Evolutionary conservation across 2,797 vertebrate species (phyloP).

Genomic region (Xenentodon cancila): DNA sequence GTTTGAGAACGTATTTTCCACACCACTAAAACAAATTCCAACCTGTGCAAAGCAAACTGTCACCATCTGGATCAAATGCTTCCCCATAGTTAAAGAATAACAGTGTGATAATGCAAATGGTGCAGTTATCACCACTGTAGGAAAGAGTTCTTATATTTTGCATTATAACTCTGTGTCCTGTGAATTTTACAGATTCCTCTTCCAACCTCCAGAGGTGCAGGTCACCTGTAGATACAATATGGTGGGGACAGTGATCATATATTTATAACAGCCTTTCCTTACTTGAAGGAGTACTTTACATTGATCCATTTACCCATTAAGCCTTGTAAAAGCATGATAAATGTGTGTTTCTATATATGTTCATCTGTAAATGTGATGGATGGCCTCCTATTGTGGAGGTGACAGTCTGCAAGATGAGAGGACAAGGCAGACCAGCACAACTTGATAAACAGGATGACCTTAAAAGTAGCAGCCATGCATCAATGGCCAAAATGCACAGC

Average conservation of each 20-base stretch:
- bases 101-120: too few species aligned
- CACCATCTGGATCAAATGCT: not conserved
- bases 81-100: too few species aligned
- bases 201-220: too few species aligned
- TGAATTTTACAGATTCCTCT: too few species aligned
- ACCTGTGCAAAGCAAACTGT: slow-evolving; percentile 2
- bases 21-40: slow-evolving; percentile 1
- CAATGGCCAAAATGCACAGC: slow-evolving; percentile 42
- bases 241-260: not conserved
- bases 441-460: slow-evolving; percentile 71
- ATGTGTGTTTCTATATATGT: slow-evolving; percentile 16
- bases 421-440: slow-evolving; percentile 54
- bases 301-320: slow-evolving; percentile 2
- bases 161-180: too few species aligned
- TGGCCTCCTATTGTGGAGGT: slow-evolving; percentile 61
- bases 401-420: slow-evolving; percentile 68
- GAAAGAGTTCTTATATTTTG: too few species aligned
- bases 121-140: too few species aligned
- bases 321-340: slow-evolving; percentile 2
- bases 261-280: not conserved
- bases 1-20: slow-evolving; percentile 15
- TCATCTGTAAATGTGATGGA: slow-evolving; percentile 53
- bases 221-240: slow-evolving; percentile 2
- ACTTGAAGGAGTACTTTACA: slow-evolving; percentile 10
- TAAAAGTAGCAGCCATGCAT: slow-evolving; percentile 62